Percentiles rank a stretch among this genome's conserved stretches.
Evolutionary conservation across 1,140 invertebrate species (phyloP).

Genomic region (Lanistes nyassanus): DNA sequence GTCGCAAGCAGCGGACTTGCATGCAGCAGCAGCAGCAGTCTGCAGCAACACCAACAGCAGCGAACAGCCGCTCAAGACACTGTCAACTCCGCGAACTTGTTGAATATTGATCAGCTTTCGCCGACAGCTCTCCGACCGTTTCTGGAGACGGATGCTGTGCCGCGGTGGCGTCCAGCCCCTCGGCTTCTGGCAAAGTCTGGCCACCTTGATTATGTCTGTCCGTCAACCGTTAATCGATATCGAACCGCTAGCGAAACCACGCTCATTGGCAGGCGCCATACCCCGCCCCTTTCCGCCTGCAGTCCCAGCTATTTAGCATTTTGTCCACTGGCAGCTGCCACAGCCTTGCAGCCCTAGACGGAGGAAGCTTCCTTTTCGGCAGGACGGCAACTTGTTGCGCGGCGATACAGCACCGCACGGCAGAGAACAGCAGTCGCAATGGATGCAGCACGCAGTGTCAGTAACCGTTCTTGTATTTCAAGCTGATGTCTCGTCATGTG

Average conservation of each 20-base stretch:
- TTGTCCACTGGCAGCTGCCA: background rate
- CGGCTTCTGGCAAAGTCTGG: background rate
- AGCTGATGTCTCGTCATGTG: too few species aligned
- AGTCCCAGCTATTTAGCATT: background rate
- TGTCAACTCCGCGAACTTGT: background rate
- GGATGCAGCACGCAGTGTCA: background rate
- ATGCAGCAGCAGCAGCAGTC: background rate
- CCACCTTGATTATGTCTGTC: slow-evolving; percentile 19
- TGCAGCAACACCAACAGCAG: background rate
- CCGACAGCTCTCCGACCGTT: background rate
- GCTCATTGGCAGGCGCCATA: background rate
- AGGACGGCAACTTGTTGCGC: background rate
- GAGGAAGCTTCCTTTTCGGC: too few species aligned
- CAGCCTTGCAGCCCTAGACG: too few species aligned
- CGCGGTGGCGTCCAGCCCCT: background rate
- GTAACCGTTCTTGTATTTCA: background rate
- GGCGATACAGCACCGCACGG: background rate
- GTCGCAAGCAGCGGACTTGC: too few species aligned
- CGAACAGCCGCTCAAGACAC: background rate
- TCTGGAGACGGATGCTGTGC: too few species aligned
- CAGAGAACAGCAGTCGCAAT: background rate
- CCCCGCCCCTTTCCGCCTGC: background rate
- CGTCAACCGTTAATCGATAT: background rate
- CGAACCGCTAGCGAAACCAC: background rate
- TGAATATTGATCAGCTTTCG: slow-evolving; percentile 6